Conservation (phyloP, 2,888 invertebrate genomes). For the Schizotus pectinicornis region DNA sequence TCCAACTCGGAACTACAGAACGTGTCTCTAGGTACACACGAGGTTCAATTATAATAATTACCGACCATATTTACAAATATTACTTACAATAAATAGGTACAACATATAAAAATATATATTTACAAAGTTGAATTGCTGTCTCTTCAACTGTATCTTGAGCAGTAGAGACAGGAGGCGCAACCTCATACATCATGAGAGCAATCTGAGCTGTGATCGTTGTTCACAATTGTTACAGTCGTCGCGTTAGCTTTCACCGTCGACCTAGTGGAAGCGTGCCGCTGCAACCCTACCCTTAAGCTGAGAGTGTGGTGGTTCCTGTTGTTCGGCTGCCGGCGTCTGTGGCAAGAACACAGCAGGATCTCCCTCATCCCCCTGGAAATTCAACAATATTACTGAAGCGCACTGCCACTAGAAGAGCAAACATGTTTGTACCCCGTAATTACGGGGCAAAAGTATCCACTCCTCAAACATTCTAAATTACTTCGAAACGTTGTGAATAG, state of each 20-base stretch:
- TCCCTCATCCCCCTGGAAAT: slow-evolving; percentile 78
- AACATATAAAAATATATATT: no score
- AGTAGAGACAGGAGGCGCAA: slow-evolving; percentile 49
- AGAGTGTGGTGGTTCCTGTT: slow-evolving; percentile 43
- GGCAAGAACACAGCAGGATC: slow-evolving; percentile 68
- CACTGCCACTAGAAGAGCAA: neutral
- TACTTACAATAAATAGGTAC: no score
- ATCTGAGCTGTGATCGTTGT: slow-evolving; percentile 52
- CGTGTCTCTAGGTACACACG: no score
- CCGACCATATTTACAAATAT: no score
- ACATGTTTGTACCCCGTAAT: no score
- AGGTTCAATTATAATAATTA: no score
- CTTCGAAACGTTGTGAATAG: no score
- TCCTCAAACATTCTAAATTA: no score
- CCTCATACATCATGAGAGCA: slow-evolving; percentile 54
- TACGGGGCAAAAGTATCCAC: no score
- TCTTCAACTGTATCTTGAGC: slow-evolving; percentile 44
- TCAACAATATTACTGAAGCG: neutral
- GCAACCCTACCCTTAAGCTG: slow-evolving; percentile 41
- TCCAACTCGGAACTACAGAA: no score
- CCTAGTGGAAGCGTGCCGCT: slow-evolving; percentile 49
- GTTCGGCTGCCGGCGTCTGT: slow-evolving; percentile 47
- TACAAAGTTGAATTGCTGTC: neutral
- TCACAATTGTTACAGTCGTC: slow-evolving; percentile 51
- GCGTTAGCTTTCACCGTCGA: slow-evolving; percentile 50